Evolutionary conservation across 2,113 vertebrate species (phyloP).

Genomic region (Alosa alosa): DNA sequence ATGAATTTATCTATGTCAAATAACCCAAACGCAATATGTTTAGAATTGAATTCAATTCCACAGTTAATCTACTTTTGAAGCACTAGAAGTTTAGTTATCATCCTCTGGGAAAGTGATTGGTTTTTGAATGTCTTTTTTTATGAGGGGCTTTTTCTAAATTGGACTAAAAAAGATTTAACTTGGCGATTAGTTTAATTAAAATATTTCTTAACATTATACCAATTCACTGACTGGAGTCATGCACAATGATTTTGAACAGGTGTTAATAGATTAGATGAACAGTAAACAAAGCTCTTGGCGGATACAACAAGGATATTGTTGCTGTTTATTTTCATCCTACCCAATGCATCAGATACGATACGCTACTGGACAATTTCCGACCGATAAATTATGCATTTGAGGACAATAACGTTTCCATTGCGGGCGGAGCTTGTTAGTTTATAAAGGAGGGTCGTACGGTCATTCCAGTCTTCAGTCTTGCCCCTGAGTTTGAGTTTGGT

Average conservation of each 20-base stretch:
- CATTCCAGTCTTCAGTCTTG: slow-evolving; percentile 12
- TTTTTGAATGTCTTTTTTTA: neutral
- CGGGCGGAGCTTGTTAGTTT: slow-evolving; percentile 44
- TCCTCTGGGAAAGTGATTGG: neutral
- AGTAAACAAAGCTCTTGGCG: neutral
- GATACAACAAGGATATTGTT: neutral
- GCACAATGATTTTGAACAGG: neutral
- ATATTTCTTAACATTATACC: neutral
- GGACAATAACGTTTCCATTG: neutral
- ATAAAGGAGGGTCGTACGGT: slow-evolving; percentile 39
- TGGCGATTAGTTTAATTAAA: neutral
- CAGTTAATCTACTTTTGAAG: too few relatives aligned
- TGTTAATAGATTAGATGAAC: neutral
- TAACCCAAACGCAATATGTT: too few relatives aligned
- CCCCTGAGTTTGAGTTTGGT: neutral
- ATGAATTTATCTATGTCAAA: too few relatives aligned
- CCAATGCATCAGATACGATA: neutral
- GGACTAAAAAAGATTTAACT: neutral
- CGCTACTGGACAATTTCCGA: neutral
- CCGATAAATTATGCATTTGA: slow-evolving; percentile 9
- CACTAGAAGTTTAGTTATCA: too few relatives aligned
- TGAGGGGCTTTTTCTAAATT: neutral
- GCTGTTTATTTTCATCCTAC: neutral
- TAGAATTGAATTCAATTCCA: too few relatives aligned
- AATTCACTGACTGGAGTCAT: neutral